These are phyloP conservation scores for Hetaerina americana DNA, from an alignment of 1,140 invertebrate species.

Conservation along the genomic window DNA sequence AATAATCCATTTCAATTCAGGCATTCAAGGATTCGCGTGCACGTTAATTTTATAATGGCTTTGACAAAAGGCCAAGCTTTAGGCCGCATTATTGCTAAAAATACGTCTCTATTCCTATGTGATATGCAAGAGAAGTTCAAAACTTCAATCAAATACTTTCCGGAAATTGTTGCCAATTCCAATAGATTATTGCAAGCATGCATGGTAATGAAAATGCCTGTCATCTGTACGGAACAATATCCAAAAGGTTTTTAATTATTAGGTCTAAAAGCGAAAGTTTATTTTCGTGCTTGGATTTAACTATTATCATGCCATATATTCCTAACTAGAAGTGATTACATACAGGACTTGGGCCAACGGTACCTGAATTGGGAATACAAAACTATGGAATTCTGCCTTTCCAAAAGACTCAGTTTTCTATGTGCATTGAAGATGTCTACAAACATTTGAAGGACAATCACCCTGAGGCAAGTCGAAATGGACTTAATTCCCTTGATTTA, in stretches of 20 bases:
- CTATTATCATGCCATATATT: background rate
- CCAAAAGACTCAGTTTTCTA: slow-evolving; percentile 50
- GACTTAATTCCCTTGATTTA: too few relatives aligned
- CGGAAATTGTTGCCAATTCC: slow-evolving; percentile 56
- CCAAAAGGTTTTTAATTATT: slow-evolving; percentile 53
- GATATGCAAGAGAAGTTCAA: slow-evolving; percentile 77
- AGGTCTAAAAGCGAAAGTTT: too few relatives aligned
- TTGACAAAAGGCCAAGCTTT: background rate
- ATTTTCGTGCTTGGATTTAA: too few relatives aligned
- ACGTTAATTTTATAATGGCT: background rate
- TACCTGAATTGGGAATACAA: slow-evolving; percentile 55
- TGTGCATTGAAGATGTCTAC: slow-evolving; percentile 60
- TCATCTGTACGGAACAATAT: slow-evolving; percentile 73
- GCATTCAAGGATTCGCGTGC: too few relatives aligned
- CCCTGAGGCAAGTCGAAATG: slow-evolving; percentile 21
- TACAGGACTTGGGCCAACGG: slow-evolving; percentile 59
- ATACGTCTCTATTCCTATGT: slow-evolving; percentile 63
- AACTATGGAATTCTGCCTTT: slow-evolving; percentile 29
- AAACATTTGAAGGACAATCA: slow-evolving; percentile 30
- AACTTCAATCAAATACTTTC: slow-evolving; percentile 57
- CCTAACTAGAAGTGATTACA: background rate
- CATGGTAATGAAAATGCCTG: slow-evolving; percentile 60
- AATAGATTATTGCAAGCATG: slow-evolving; percentile 48
- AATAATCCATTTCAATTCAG: too few relatives aligned
- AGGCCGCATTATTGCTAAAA: slow-evolving; percentile 13